A percentile compares a stretch with the other conserved stretches of the same genome.
phyloP scores from a whole-genome alignment of 2,113 vertebrate species.

The Kryptolebias marmoratus region DNA sequence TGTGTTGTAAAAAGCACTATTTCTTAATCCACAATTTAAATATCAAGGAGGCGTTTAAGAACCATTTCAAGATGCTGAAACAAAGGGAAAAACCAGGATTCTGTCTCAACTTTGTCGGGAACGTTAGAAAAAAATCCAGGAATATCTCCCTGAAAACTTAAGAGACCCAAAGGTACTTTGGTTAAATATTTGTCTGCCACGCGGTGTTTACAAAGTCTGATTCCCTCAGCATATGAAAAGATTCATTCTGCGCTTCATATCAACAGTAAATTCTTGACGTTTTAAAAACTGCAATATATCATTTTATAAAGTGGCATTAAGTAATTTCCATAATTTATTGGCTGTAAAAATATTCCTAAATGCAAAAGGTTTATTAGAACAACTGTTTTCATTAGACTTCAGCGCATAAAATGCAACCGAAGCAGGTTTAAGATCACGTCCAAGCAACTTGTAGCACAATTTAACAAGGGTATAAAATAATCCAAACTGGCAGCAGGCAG shows the following conservation, averaged over 20 bases:
- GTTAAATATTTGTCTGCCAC: background rate
- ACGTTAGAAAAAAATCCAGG: constrained; percentile 6
- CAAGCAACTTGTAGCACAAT: constrained; percentile 27
- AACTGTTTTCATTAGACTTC: constrained; percentile 13
- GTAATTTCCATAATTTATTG: background rate
- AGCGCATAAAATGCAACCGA: background rate
- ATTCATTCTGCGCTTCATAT: constrained; percentile 7
- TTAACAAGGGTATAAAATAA: constrained; percentile 32
- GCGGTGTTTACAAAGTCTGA: constrained; percentile 25
- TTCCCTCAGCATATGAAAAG: constrained; percentile 24
- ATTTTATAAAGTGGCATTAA: background rate
- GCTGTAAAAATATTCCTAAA: background rate
- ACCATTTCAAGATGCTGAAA: constrained; percentile 15
- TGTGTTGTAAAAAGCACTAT: constrained; percentile 19
- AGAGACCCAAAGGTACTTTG: constrained; percentile 3
- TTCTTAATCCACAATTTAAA: constrained; percentile 29
- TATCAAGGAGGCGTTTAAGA: constrained; percentile 16
- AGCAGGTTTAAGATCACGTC: constrained; percentile 20
- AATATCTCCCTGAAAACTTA: constrained; percentile 5
- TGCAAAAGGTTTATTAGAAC: constrained; percentile 1
- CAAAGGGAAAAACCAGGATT: constrained; percentile 31
- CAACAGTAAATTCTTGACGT: background rate
- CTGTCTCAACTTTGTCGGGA: constrained; percentile 29
- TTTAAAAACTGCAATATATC: constrained; percentile 1
- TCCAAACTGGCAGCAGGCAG: constrained; percentile 21